A percentile compares a stretch with the other conserved stretches of the same genome.
Evolutionary conservation across 2,888 invertebrate genomes (phyloP).

Genomic region (Chymomyza procnemis): DNA sequence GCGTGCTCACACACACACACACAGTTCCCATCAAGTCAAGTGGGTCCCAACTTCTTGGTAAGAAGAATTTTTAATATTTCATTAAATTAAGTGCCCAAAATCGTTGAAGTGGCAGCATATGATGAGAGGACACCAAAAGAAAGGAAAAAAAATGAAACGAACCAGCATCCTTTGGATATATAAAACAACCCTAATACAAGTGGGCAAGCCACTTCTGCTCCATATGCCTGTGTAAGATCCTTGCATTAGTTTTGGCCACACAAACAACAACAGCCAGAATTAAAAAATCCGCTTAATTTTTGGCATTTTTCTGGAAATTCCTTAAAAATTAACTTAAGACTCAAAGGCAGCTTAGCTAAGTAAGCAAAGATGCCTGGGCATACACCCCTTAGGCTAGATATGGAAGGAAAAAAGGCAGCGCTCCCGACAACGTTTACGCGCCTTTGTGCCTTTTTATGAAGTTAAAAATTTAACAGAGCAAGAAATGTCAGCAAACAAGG

Average conservation of each 20-base stretch:
- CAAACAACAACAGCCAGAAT: background rate
- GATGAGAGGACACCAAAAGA: slow-evolving; percentile 51
- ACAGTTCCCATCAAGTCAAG: slow-evolving; percentile 3
- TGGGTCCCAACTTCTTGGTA: slow-evolving; percentile 10
- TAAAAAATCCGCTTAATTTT: slow-evolving; percentile 32
- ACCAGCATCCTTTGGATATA: background rate
- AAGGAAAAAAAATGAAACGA: background rate
- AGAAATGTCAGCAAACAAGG: background rate
- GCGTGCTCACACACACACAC: slow-evolving; percentile 1
- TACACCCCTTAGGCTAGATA: background rate
- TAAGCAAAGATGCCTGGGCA: background rate
- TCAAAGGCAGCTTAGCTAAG: slow-evolving; percentile 43
- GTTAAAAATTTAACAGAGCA: background rate
- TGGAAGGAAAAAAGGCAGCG: too few species aligned
- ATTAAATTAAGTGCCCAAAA: slow-evolving; percentile 77
- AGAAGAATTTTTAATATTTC: slow-evolving; percentile 78
- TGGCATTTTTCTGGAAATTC: slow-evolving; percentile 60
- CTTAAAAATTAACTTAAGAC: slow-evolving; percentile 56
- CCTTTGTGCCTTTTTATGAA: slow-evolving; percentile 1
- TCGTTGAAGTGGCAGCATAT: slow-evolving; percentile 70
- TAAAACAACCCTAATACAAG: slow-evolving; percentile 4
- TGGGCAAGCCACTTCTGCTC: background rate
- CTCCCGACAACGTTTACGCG: background rate
- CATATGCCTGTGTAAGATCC: background rate
- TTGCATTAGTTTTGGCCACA: background rate